Evolutionary conservation across 2,888 invertebrate species (phyloP).

Genomic region (Sthenelais limicola): DNA sequence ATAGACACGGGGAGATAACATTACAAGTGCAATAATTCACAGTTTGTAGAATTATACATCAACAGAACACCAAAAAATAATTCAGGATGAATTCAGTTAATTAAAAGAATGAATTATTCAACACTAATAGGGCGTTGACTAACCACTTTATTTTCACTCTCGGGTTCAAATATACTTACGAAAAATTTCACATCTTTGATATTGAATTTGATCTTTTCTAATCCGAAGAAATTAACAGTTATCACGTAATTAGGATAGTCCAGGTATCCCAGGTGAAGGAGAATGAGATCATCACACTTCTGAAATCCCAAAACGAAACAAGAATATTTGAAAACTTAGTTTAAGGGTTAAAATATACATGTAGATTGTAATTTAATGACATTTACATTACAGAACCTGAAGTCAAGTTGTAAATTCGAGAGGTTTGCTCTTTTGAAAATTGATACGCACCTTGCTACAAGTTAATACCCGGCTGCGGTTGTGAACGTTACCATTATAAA

Average conservation of each 20-base stretch:
- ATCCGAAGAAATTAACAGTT: constrained; percentile 86
- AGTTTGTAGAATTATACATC: no score
- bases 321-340: not conserved
- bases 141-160: no score
- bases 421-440: no score
- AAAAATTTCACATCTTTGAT: constrained; percentile 81
- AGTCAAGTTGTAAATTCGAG: no score
- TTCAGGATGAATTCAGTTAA: not conserved
- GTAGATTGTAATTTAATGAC: not conserved
- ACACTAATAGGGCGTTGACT: no score
- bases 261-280: constrained; percentile 90
- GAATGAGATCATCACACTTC: constrained; percentile 88
- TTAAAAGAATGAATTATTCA: no score
- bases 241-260: constrained; percentile 91
- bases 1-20: no score
- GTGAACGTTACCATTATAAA: constrained; percentile 76
- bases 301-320: constrained; percentile 71
- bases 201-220: constrained; percentile 77
- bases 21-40: no score
- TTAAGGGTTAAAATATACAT: not conserved
- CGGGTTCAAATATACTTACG: no score
- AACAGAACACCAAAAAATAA: no score
- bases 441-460: constrained; percentile 77
- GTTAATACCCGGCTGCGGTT: constrained; percentile 88
- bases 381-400: not conserved